Percentiles rank a stretch among this genome's conserved stretches.
Evolutionary conservation across 1,140 invertebrate species (phyloP).

Genomic region (Bombus waltoni): DNA sequence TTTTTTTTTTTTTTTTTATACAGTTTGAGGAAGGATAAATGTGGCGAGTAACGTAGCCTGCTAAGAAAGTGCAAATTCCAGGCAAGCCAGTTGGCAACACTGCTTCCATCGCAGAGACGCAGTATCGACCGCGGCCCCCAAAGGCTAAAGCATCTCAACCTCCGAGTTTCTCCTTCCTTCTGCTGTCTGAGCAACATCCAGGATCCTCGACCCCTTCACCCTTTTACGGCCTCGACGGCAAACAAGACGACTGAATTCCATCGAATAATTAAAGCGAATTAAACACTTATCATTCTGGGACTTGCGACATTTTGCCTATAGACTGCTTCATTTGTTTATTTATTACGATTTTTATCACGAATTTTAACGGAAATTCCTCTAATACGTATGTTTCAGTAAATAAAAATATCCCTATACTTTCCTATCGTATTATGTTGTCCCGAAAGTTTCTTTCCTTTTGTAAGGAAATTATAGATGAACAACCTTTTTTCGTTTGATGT

Average conservation of each 20-base stretch:
- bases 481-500: no score
- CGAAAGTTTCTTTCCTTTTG: no score
- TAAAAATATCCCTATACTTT: no score
- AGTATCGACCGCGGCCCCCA: slow-evolving; percentile 73
- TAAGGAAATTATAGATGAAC: no score
- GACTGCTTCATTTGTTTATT: not conserved
- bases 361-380: not conserved
- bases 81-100: slow-evolving; percentile 70
- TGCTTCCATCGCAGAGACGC: slow-evolving; percentile 64
- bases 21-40: no score
- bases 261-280: slow-evolving; percentile 51
- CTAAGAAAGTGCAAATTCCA: slow-evolving; percentile 73
- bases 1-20: no score
- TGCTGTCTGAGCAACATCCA: slow-evolving; percentile 49
- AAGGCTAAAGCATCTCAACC: slow-evolving; percentile 72
- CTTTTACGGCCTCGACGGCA: slow-evolving; percentile 52
- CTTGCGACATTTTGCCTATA: not conserved
- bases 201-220: slow-evolving; percentile 62
- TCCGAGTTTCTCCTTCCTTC: slow-evolving; percentile 66
- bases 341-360: not conserved
- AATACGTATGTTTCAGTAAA: not conserved
- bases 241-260: slow-evolving; percentile 32
- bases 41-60: not conserved
- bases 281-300: not conserved
- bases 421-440: no score